Evolutionary conservation across 2,888 invertebrate species (phyloP), one percentile per base, ranked within the genome.

Genomic region (Agrotis segetum): DNA sequence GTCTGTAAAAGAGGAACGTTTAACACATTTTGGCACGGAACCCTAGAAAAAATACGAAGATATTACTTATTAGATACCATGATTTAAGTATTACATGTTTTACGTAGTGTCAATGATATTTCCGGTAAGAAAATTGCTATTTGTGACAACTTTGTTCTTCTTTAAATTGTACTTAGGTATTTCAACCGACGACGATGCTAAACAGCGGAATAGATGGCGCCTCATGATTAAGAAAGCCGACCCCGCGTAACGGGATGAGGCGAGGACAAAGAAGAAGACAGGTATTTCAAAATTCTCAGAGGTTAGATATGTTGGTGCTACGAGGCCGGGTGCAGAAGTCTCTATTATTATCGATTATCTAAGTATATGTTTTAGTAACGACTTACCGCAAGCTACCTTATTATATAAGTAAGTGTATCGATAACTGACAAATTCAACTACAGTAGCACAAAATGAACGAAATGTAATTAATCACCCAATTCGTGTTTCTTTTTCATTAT

Each of bases 61-160:
- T 50, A 56, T 67, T 50, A 34, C 29, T 2, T 24, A 2, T 24
- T 24, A 67, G 24, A 53, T 14, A 24, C 77, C 24, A 24, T 19
- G 17, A 46, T 67, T 50, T 76, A 29, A 5, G 29, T 29, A 4
- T 19, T 34, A 19, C 52, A 24, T 74, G 47, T 53, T 67, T 40
- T 40, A 40, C 40, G 44, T 46, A 49, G 55, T 44, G 6, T 11
- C 21, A 9, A 6, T 46, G 21, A 3, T 19, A 19, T 50, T 50
- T 68, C 56, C 68, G 34, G 14, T 6, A 50, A 2, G 52, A 47
- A 65, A 75, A 71, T 74, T 71, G 11, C 24, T 46, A 11, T 21
- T 19, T 72, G 13, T 73, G 19, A 56, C 53, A 21, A 53, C 4
- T 46, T 58, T 49, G 29, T 67, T 47, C 6, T 24, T 49, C 55